These are phyloP conservation scores for Lomographa bimaculata DNA, from an alignment of 2,888 invertebrate species.

Conservation along the genomic window DNA sequence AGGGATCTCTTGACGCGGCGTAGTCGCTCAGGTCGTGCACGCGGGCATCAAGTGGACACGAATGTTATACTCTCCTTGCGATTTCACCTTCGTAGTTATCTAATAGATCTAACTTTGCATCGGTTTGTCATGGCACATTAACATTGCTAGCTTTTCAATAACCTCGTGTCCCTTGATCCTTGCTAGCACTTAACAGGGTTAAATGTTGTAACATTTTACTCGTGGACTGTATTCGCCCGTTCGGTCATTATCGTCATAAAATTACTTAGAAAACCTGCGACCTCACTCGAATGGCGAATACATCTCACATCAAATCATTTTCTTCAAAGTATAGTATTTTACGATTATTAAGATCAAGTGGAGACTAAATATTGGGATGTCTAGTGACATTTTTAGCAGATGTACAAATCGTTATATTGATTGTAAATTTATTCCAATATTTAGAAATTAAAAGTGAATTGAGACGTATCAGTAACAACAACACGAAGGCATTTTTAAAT, in stretches of 20 bases:
- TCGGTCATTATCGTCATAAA: constrained; percentile 22
- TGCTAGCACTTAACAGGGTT: constrained; percentile 76
- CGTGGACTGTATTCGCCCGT: constrained; percentile 62
- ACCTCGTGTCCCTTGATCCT: constrained; percentile 80
- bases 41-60: constrained; percentile 76
- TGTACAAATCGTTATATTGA: constrained; percentile 79
- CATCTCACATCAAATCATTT: constrained; percentile 53
- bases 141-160: constrained; percentile 68
- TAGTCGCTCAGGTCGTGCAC: constrained; percentile 59
- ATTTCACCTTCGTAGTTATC: constrained; percentile 52
- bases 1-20: constrained; percentile 28
- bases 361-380: constrained; percentile 76
- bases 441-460: constrained; percentile 68
- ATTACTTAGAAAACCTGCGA: constrained; percentile 22
- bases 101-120: constrained; percentile 64
- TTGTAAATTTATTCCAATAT: constrained; percentile 79
- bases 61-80: constrained; percentile 57
- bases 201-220: constrained; percentile 74
- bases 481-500: constrained; percentile 72
- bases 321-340: constrained; percentile 60
- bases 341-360: constrained; percentile 60
- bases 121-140: constrained; percentile 60
- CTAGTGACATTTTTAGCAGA: constrained; percentile 68
- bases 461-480: constrained; percentile 63
- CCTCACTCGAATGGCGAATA: constrained; percentile 45